Conservation (phyloP, 2,797 vertebrate genomes). For the Carcharodon carcharias region DNA sequence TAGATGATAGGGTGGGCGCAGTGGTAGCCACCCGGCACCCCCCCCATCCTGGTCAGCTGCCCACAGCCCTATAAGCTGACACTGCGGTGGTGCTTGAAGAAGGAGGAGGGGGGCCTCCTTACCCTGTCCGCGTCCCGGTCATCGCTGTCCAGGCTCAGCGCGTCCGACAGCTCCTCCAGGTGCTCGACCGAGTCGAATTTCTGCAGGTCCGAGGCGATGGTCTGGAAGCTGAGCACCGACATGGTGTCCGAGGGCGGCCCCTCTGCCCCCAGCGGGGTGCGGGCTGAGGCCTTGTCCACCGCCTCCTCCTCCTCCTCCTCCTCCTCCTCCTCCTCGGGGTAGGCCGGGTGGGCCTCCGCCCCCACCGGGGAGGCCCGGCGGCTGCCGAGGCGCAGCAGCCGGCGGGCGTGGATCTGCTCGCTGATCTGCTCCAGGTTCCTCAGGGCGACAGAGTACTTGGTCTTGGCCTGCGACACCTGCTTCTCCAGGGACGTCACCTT, state of each 20-base stretch:
- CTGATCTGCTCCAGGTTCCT: constrained; percentile 87
- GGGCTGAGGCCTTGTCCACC: constrained; percentile 44
- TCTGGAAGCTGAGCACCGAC: constrained; percentile 77
- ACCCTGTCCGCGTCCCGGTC: constrained; percentile 41
- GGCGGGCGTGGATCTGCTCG: constrained; percentile 82
- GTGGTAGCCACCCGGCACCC: neutral
- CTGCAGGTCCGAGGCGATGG: constrained; percentile 77
- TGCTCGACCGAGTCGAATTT: constrained; percentile 86
- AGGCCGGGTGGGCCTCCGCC: constrained; percentile 54
- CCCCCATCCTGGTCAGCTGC: no score
- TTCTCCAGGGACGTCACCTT: constrained; percentile 76
- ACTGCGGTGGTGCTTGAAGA: constrained; percentile 55
- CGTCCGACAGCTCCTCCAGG: constrained; percentile 64
- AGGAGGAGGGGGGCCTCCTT: constrained; percentile 17
- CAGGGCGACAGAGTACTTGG: constrained; percentile 75
- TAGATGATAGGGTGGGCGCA: neutral
- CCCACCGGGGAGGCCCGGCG: constrained; percentile 51
- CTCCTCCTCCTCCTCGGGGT: constrained; percentile 69
- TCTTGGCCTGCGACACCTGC: constrained; percentile 75
- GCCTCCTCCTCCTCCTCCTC: constrained; percentile 60
- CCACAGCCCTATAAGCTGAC: constrained; percentile 40
- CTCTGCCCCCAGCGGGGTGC: constrained; percentile 55
- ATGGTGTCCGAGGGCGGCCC: constrained; percentile 56
- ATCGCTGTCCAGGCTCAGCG: constrained; percentile 58
- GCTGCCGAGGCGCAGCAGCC: constrained; percentile 46